A percentile compares a stretch with the other conserved stretches of the same genome.
Evolutionary conservation across 2,797 vertebrate species (phyloP).

Genomic region (Siniperca scherzeri): DNA sequence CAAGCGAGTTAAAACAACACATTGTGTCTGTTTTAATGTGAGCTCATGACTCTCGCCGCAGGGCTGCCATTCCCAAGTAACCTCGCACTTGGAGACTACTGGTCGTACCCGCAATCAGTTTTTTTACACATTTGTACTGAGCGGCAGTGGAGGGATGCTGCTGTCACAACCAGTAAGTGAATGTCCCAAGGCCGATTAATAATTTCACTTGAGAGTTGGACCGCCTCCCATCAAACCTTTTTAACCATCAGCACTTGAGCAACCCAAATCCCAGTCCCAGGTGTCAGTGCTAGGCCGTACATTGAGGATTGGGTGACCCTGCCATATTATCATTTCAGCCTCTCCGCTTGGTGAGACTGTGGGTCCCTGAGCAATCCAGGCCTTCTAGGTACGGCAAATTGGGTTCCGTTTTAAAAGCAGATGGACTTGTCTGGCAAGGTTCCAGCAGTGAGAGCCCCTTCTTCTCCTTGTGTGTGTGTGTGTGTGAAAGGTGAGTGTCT

Average conservation of each 20-base stretch:
- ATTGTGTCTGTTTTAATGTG: slow-evolving; percentile 67
- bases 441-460: slow-evolving; percentile 39
- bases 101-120: slow-evolving; percentile 26
- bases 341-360: slow-evolving; percentile 16
- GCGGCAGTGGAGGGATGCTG: slow-evolving; percentile 14
- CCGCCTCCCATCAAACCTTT: slow-evolving; percentile 51
- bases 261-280: slow-evolving; percentile 34
- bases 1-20: slow-evolving; percentile 71
- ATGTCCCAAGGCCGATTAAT: slow-evolving; percentile 26
- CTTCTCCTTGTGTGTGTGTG: slow-evolving; percentile 9
- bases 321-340: slow-evolving; percentile 21
- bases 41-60: slow-evolving; percentile 69
- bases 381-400: slow-evolving; percentile 51
- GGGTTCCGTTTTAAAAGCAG: slow-evolving; percentile 69
- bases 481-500: slow-evolving; percentile 61
- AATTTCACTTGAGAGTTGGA: slow-evolving; percentile 42
- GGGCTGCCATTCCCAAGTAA: slow-evolving; percentile 62
- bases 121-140: slow-evolving; percentile 49
- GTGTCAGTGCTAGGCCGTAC: slow-evolving; percentile 30
- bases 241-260: slow-evolving; percentile 31
- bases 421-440: slow-evolving; percentile 64
- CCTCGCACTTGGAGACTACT: slow-evolving; percentile 41
- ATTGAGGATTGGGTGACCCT: slow-evolving; percentile 32
- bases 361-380: slow-evolving; percentile 41
- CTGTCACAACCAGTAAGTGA: slow-evolving; percentile 43